Base-by-base conservation (phyloP, 2,797 vertebrate species). In the Coranthus polyacanthus region DNA sequence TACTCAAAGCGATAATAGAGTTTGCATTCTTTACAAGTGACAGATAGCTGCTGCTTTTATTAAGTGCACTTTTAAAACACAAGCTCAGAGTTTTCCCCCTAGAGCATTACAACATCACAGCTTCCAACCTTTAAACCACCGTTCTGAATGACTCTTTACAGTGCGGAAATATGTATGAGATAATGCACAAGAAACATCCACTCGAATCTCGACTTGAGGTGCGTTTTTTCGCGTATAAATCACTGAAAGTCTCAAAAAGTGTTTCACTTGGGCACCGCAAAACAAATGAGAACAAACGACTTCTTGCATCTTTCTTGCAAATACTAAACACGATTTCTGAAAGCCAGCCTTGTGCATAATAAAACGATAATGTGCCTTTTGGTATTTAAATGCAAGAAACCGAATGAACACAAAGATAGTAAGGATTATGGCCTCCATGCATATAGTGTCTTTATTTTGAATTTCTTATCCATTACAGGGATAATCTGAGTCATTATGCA, bases 231-330 rank as follows among this genome's bases (percentile, higher is more conserved):
- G 47, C 12, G 4, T n/a, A 20, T 37, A 29, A 47, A 58, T 53
- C 51, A 29, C 8, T 21, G 13, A 49, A 13, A 39, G 41, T 22
- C 18, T 56, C 32, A 24, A 39, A n/a, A 41, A 66, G 54, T 12
- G 34, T 12, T 54, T 45, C 39, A 41, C 26, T 42, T 38, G 42
- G 42, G 42, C 37, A 24, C 34, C 32, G 18, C 34, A 56, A 53
- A 68, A 41, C 47, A 59, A 59, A 61, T 65, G n/a, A 37, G 66
- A 70, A 52, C 15, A 26, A 60, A 77, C 69, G 9, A 58, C 39
- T 29, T 15, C 9, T 15, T 0, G 3, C 20, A 54, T 71, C 29
- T 13, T 6, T 62, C 16, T 57, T 20, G 38, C 11, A 12, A 58
- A 42, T 26, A 4, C 6, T 68, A 45, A 68, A 46, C 17, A 37